Evolutionary conservation across 2,888 invertebrate genomes (phyloP).

Genomic region (Cryptocephalus primarius): DNA sequence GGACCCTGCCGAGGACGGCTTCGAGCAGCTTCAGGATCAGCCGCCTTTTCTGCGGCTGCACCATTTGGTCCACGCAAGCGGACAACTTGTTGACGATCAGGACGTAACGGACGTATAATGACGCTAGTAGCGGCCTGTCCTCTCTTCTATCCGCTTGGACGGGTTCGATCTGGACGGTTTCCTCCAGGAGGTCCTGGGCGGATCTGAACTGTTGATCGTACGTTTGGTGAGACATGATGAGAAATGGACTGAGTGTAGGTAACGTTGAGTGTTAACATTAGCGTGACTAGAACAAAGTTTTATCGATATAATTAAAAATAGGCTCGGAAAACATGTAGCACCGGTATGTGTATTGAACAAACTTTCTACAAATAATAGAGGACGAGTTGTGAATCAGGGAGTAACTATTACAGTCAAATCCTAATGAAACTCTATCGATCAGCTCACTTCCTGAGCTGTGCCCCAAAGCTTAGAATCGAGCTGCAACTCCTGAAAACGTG

Average conservation of each 20-base stretch:
- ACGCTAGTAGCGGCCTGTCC: conserved; percentile 51
- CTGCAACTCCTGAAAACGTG: too few relatives aligned
- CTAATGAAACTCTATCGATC: too few relatives aligned
- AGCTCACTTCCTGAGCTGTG: too few relatives aligned
- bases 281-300: too few relatives aligned
- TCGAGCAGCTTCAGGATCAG: conserved; percentile 66
- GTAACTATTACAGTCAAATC: too few relatives aligned
- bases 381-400: too few relatives aligned
- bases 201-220: conserved; percentile 59
- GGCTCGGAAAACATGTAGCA: too few relatives aligned
- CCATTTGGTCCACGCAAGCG: conserved; percentile 77
- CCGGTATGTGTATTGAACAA: too few relatives aligned
- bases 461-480: too few relatives aligned
- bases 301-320: too few relatives aligned
- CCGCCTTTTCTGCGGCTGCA: conserved; percentile 85
- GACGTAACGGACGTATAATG: conserved; percentile 74
- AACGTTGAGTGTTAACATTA: not conserved
- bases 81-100: conserved; percentile 63
- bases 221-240: conserved; percentile 59
- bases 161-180: conserved; percentile 49
- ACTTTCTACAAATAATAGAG: too few relatives aligned
- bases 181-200: conserved; percentile 52
- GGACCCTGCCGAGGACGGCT: conserved; percentile 65
- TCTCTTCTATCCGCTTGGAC: conserved; percentile 50
- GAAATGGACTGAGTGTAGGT: not conserved